Conservation (phyloP, 2,888 invertebrate genomes). For the Oithona nana region DNA sequence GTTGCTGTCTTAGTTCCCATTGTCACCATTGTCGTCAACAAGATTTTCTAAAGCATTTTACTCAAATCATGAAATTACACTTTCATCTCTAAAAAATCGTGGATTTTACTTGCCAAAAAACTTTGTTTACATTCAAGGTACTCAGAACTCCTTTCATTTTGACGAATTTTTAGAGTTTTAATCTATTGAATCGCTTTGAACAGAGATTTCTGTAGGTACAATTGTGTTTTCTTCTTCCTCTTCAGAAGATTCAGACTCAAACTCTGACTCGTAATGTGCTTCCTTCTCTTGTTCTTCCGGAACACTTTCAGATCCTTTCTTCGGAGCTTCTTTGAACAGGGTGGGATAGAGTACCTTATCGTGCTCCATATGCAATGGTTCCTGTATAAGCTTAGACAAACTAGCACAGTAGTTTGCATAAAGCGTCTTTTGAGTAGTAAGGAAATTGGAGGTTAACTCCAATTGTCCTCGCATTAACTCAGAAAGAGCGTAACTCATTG, state of each 20-base stretch:
- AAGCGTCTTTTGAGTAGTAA: background rate
- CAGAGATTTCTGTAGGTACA: background rate
- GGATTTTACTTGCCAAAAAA: too few species aligned
- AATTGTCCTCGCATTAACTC: background rate
- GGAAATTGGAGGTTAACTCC: background rate
- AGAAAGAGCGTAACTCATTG: background rate
- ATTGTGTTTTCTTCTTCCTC: background rate
- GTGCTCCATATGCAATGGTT: background rate
- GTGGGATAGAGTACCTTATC: background rate
- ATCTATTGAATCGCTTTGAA: too few species aligned
- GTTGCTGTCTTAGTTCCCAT: background rate
- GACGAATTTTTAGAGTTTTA: too few species aligned
- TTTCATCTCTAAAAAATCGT: too few species aligned
- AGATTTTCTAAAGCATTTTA: background rate
- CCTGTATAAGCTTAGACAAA: background rate
- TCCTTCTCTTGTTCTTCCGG: background rate
- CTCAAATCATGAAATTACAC: too few species aligned
- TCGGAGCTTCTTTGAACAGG: background rate
- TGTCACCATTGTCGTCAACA: background rate
- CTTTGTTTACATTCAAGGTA: too few species aligned
- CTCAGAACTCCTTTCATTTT: too few species aligned
- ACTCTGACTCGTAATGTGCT: background rate
- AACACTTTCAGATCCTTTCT: background rate
- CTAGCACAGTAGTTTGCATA: background rate
- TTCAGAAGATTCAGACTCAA: background rate